Percentiles rank a stretch among this genome's conserved stretches.
phyloP scores from a whole-genome alignment of 2,888 invertebrate species.

The Acrobasis consociella region DNA sequence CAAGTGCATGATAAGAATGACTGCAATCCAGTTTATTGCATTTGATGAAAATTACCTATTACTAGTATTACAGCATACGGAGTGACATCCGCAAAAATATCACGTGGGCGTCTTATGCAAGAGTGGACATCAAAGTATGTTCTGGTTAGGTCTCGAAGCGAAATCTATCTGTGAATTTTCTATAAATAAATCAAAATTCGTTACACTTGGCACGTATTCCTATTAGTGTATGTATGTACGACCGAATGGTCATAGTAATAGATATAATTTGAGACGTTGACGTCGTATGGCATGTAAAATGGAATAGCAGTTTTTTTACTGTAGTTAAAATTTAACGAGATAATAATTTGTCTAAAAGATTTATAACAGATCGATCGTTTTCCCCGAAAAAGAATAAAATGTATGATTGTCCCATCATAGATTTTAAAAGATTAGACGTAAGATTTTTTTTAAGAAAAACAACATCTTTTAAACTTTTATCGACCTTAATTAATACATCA shows the following conservation, averaged over 20 bases:
- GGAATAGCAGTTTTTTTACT: too few species aligned
- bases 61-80: neutral
- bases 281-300: too few species aligned
- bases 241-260: too few species aligned
- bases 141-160: constrained; percentile 11
- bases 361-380: too few species aligned
- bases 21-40: neutral
- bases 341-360: too few species aligned
- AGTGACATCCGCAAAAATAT: neutral
- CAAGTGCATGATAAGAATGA: neutral
- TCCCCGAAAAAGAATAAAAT: too few species aligned
- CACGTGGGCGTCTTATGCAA: constrained; percentile 2
- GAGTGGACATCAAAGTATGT: neutral
- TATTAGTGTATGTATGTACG: neutral
- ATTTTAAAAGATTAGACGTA: too few species aligned
- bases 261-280: too few species aligned
- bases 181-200: constrained; percentile 5
- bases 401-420: too few species aligned
- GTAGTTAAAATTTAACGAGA: too few species aligned
- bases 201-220: constrained; percentile 1
- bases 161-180: neutral
- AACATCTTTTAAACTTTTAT: neutral
- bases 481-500: neutral
- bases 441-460: neutral
- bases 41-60: neutral